phyloP scores from a whole-genome alignment of 2,888 invertebrate genomes.

The Nycteola revayana region DNA sequence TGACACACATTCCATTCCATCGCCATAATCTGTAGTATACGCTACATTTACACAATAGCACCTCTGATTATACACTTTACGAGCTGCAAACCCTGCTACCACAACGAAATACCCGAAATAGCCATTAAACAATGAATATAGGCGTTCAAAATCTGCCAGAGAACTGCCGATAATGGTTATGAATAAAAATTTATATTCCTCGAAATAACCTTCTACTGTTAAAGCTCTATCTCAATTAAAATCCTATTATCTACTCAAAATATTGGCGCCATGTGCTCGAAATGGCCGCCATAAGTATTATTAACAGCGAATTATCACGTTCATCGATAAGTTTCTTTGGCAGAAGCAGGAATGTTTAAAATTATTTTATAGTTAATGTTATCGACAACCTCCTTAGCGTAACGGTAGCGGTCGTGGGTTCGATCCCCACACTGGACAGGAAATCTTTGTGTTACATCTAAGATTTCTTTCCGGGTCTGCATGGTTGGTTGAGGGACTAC shows the following conservation, averaged over 20 bases:
- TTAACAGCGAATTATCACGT: constrained; percentile 48
- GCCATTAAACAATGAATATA: constrained; percentile 24
- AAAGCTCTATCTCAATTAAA: constrained; percentile 72
- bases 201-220: constrained; percentile 61
- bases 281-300: constrained; percentile 52
- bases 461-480: no score
- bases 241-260: constrained; percentile 62
- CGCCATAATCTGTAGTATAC: constrained; percentile 8
- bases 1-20: no score
- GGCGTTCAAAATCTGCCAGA: constrained; percentile 31
- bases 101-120: constrained; percentile 20
- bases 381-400: no score
- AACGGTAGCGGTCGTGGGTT: no score
- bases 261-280: constrained; percentile 55
- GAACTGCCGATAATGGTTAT: constrained; percentile 53
- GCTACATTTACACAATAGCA: constrained; percentile 16
- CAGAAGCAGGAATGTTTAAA: constrained; percentile 28
- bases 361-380: constrained; percentile 14
- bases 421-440: no score
- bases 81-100: constrained; percentile 10
- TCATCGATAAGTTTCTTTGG: constrained; percentile 36
- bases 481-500: no score
- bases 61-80: constrained; percentile 18
- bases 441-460: no score
- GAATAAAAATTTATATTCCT: constrained; percentile 66